Evolutionary conservation across 2,113 vertebrate species (phyloP), one percentile per base, ranked within the genome.

Genomic region (Hassar affinis): DNA sequence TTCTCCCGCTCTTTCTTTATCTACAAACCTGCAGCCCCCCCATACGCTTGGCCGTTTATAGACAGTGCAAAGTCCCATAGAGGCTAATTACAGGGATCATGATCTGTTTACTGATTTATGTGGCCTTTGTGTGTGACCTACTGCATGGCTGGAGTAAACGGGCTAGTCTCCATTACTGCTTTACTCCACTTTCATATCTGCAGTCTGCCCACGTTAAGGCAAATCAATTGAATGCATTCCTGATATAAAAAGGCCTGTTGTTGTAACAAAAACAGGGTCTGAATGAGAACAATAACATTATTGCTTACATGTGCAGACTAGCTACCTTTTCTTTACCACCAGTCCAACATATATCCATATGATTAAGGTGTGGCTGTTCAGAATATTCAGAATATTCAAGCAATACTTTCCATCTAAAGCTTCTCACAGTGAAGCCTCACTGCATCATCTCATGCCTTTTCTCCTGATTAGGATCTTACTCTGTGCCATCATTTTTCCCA

Each of bases 91-190:
- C 90, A 87, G 90, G 84, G 83, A 86, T 74, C 90, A 90, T 90
- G 91, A 92, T 92, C 90, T 91, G 91, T 92, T 92, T 92, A 92
- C 91, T 92, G 92, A 92, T 92, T 91, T 88, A 91, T 89, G 86
- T 89, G 80, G 14, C 56, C 79, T 80, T 51, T 75, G 38, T 20
- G 18, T 47, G 45, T 64, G 51, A 27, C 81, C 64, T 80, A 81
- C 47, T 30, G 59, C 79, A 77, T 74, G 80, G 62, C 54, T 72
- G 6, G 64, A 81, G n/a, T 30, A 69, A 35, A 51, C 35, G 30
- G 35, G 42, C 66, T 77, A 64, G 56, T 51, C 20, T 59, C n/a
- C 52, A 71, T 81, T 35, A 59, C 72, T 52, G n/a, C 72, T 75
- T 52, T 61, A 78, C 10, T 35, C 69, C 22, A 5, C 45, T 47